phyloP scores from a whole-genome alignment of 2,797 vertebrate species.

The Betta splendens region DNA sequence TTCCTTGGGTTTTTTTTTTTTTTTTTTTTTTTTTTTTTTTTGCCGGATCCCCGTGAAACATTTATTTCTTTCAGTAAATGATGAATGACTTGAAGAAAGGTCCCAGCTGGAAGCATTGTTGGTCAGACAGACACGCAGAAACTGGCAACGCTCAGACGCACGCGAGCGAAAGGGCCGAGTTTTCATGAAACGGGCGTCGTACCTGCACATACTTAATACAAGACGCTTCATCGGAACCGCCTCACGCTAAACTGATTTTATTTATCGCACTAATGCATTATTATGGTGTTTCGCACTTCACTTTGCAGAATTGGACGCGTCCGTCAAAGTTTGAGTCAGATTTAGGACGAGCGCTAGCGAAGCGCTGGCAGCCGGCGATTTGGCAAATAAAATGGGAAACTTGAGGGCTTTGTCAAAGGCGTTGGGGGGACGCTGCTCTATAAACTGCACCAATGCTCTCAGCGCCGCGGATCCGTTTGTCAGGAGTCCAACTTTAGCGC shows the following conservation, averaged over 20 bases:
- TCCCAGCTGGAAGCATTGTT: conserved; percentile 33
- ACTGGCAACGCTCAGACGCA: conserved; percentile 10
- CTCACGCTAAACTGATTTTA: conserved; percentile 6
- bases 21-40: too few relatives aligned
- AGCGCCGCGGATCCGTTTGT: conserved; percentile 8
- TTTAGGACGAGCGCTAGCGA: conserved; percentile 20
- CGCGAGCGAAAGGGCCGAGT: neutral
- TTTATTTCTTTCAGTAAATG: conserved; percentile 46
- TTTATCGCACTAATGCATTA: conserved; percentile 10
- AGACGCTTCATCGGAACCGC: neutral
- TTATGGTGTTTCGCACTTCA: conserved; percentile 4
- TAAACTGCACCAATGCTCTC: conserved; percentile 16
- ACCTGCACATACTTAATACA: conserved; percentile 6
- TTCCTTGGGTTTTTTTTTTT: neutral
- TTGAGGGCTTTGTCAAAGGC: conserved; percentile 24
- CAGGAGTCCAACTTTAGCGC: conserved; percentile 8
- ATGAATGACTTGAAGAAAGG: conserved; percentile 45
- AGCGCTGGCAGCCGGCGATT: conserved; percentile 22
- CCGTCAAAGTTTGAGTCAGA: neutral
- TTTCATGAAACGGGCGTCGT: neutral
- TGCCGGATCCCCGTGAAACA: conserved; percentile 34
- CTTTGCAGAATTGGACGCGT: conserved; percentile 15
- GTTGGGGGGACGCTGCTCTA: neutral
- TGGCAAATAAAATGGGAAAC: conserved; percentile 18
- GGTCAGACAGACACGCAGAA: conserved; percentile 22